Percentiles rank a stretch among this genome's conserved stretches.
Conservation (phyloP, 2,888 invertebrate species). For the Meiosimyza decipiens region DNA sequence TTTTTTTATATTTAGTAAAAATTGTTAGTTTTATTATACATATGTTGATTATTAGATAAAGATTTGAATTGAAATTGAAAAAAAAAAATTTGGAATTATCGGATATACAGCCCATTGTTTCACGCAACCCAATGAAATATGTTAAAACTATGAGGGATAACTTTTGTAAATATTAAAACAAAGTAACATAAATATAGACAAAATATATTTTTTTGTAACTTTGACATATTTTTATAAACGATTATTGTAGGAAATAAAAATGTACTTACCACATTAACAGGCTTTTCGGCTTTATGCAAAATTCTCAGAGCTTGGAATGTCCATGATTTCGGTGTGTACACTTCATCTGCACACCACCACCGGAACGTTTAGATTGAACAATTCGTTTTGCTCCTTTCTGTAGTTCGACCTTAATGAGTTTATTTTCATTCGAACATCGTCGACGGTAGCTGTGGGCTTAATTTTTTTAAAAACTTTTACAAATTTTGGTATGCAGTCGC, state of each 20-base stretch:
- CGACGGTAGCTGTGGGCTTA: conserved; percentile 35
- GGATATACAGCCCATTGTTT: conserved; percentile 28
- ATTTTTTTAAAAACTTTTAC: conserved; percentile 22
- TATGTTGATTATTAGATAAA: too few species aligned
- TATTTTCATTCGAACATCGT: conserved; percentile 37
- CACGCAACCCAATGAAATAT: conserved; percentile 29
- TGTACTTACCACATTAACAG: conserved; percentile 33
- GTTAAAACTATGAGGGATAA: conserved; percentile 27
- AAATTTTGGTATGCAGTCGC: conserved; percentile 18
- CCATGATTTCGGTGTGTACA: conserved; percentile 28
- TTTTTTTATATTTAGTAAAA: too few species aligned
- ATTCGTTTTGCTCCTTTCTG: conserved; percentile 36
- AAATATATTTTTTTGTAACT: not conserved
- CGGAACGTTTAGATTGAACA: conserved; percentile 30
- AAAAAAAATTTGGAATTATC: conserved; percentile 31
- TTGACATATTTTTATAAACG: not conserved
- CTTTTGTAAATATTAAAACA: conserved; percentile 35
- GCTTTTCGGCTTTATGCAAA: conserved; percentile 28
- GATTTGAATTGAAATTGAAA: too few species aligned
- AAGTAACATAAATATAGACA: conserved; percentile 30
- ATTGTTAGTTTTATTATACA: too few species aligned
- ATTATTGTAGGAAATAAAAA: conserved; percentile 29
- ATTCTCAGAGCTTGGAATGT: conserved; percentile 30
- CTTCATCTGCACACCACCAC: conserved; percentile 28
- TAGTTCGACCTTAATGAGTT: conserved; percentile 32